Evolutionary conservation across 2,797 vertebrate genomes (phyloP), one percentile per base, ranked within the genome.

Genomic region (Enteromius mattozi): DNA sequence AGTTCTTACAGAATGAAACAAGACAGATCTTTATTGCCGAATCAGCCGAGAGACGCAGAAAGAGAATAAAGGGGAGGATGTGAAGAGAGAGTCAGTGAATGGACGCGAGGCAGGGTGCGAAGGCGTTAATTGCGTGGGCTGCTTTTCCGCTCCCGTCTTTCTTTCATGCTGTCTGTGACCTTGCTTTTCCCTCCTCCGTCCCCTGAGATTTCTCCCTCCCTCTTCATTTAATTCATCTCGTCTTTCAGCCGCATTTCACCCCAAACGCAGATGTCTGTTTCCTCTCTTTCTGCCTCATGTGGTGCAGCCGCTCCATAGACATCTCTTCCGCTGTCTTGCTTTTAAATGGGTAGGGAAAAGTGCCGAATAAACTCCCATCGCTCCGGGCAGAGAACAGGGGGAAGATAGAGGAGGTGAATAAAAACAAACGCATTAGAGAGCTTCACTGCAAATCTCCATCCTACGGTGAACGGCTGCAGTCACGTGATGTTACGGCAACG

Each of bases 1-100:
- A 61, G 84, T 90, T 90, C 91, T 90, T 89, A 89, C 89, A 77
- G 85, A 90, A 91, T 92, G 89, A 90, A 91, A 85, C 80, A 88
- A 87, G 75, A 86, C 78, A 87, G 68, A 77, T 84, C 21, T 76
- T 80, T 81, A 86, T 86, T 75, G 84, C 86, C 78, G 40, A 79
- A 88, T 89, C 80, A 83, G 89, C 88, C 79, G 74, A 89, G 77
- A 70, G 65, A 68, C 47, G 56, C 78, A 80, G 86, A 89, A 80
- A 80, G 80, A 77, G 79, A 51, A 17, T 5, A 24, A 49, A 33
- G 82, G 80, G 72, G 75, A 54, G 81, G 37, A 27, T 77, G 83
- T 89, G 84, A 86, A 81, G 84, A 86, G 83, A 75, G 84, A 16
- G 82, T 86, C 78, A 37, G 71, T 47, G 63, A 86, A 81, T 40